These are phyloP conservation scores for Allolobophora icterica DNA, from an alignment of 2,888 invertebrate species.

Conservation along the genomic window DNA sequence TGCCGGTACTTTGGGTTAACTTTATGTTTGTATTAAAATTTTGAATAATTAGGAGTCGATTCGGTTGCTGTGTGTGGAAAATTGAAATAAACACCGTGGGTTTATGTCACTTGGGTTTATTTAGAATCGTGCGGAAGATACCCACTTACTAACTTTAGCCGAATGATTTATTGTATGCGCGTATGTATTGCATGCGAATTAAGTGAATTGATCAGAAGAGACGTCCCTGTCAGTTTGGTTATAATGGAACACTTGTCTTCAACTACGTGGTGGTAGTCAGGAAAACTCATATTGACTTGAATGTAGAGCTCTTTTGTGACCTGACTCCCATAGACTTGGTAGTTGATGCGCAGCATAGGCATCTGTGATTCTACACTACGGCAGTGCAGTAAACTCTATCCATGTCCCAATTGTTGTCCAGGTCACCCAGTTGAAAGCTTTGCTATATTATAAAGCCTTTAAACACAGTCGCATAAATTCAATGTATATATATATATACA, in stretches of 20 bases:
- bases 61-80: not conserved
- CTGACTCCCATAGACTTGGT: not conserved
- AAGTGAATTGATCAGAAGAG: not conserved
- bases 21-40: constrained; percentile 11
- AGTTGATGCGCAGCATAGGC: not conserved
- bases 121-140: not conserved
- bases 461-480: too few relatives aligned
- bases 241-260: not conserved
- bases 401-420: too few relatives aligned
- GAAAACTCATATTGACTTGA: not conserved
- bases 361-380: not conserved
- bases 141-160: not conserved
- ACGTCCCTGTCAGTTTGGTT: not conserved
- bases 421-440: too few relatives aligned
- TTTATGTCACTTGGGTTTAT: not conserved
- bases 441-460: too few relatives aligned
- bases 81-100: not conserved
- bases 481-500: too few relatives aligned
- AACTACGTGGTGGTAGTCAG: not conserved
- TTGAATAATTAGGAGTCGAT: not conserved
- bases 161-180: not conserved
- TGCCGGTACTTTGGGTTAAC: not conserved
- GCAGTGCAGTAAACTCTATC: too few relatives aligned
- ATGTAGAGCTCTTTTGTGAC: not conserved
- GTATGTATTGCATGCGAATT: not conserved